Conservation (phyloP, 1,140 invertebrate genomes). For the Leptinotarsa texana region DNA sequence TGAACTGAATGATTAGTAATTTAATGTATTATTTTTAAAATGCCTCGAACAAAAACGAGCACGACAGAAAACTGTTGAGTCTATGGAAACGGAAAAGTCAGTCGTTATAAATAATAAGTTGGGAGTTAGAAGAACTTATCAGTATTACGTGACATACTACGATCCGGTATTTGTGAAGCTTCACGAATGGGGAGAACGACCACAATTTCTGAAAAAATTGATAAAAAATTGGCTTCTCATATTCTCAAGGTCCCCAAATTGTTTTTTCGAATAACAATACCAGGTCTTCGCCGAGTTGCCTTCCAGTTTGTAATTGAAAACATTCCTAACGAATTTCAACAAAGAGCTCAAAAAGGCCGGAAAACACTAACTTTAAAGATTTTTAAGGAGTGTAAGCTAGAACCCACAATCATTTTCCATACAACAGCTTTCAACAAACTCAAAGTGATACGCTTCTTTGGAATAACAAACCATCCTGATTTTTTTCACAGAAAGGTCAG, state of each 20-base stretch:
- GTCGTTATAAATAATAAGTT: neutral
- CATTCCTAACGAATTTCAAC: neutral
- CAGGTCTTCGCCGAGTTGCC: neutral
- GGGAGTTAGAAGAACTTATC: neutral
- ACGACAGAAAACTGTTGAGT: neutral
- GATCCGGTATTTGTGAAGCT: neutral
- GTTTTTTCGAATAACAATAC: neutral
- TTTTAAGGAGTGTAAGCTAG: neutral
- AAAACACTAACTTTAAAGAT: neutral
- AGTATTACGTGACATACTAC: neutral
- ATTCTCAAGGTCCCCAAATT: neutral
- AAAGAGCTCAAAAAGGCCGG: neutral
- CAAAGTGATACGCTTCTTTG: too few species aligned
- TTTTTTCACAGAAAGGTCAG: neutral
- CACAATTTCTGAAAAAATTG: neutral
- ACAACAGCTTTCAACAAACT: too few species aligned
- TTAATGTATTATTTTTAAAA: neutral
- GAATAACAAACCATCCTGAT: neutral
- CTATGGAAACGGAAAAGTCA: neutral
- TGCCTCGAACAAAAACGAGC: neutral
- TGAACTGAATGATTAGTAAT: neutral
- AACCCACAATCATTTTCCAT: too few species aligned
- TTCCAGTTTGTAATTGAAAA: neutral
- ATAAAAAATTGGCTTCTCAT: neutral
- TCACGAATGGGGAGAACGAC: neutral